A percentile compares a stretch with the other conserved stretches of the same genome.
phyloP scores from a whole-genome alignment of 2,113 vertebrate species.

The Budorcas taxicolor region DNA sequence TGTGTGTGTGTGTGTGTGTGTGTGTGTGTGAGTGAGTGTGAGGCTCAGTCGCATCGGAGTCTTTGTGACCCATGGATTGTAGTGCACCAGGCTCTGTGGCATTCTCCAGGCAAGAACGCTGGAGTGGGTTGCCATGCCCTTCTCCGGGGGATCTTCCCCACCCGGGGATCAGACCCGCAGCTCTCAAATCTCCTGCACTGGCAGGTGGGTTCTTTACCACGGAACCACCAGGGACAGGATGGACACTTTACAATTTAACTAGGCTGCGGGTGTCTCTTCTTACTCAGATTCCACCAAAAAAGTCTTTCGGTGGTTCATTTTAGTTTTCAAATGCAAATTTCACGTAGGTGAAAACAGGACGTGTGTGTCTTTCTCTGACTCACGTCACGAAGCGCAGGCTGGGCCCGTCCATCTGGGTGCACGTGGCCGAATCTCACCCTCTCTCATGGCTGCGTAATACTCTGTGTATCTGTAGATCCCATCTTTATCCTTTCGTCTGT shows the following conservation, averaged over 20 bases:
- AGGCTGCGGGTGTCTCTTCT: not conserved
- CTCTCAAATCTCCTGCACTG: not conserved
- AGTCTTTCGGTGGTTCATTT: not conserved
- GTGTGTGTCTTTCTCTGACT: not conserved
- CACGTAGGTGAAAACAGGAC: not conserved
- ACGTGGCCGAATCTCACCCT: rapidly evolving
- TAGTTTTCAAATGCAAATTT: not conserved
- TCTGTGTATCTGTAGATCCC: rapidly evolving
- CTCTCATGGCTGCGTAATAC: rapidly evolving
- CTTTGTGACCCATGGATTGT: not conserved
- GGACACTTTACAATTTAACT: not conserved
- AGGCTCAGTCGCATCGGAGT: not conserved
- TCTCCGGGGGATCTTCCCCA: not conserved
- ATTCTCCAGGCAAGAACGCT: not conserved
- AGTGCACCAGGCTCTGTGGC: not conserved
- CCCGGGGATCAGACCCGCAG: not conserved
- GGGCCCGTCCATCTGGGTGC: not conserved
- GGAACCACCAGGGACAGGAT: not conserved
- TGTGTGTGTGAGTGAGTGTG: no score
- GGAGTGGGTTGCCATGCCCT: not conserved
- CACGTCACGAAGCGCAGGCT: not conserved
- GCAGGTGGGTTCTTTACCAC: not conserved
- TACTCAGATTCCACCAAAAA: not conserved
- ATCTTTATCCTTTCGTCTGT: not conserved
- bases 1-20: no score